A percentile compares a stretch with the other conserved stretches of the same genome.
Evolutionary conservation across 2,888 invertebrate species (phyloP).

Genomic region (Bembecia ichneumoniformis): DNA sequence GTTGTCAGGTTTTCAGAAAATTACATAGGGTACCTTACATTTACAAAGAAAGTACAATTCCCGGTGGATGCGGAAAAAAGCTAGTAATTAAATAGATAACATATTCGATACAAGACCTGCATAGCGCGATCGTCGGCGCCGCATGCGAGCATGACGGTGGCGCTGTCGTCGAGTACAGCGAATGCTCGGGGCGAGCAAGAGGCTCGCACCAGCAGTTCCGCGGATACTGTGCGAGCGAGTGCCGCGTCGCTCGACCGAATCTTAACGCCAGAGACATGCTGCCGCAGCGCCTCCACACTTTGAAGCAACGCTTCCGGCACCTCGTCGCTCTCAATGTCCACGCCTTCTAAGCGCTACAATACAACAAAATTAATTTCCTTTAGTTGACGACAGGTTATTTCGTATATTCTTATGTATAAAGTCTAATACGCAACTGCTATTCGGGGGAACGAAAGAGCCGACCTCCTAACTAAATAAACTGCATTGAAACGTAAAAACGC

Average conservation of each 20-base stretch:
- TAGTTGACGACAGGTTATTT: no score
- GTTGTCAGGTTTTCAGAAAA: no score
- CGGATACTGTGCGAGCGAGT: slow-evolving; percentile 41
- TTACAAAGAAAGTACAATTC: no score
- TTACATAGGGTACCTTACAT: no score
- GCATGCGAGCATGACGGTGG: slow-evolving; percentile 45
- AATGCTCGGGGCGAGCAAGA: slow-evolving; percentile 46
- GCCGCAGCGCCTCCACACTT: slow-evolving; percentile 47
- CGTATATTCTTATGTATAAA: no score
- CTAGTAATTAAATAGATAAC: neutral
- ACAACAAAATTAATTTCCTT: neutral
- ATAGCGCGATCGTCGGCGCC: slow-evolving; percentile 48
- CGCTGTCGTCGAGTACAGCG: slow-evolving; percentile 76
- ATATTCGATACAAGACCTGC: slow-evolving; percentile 28
- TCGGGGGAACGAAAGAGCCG: no score
- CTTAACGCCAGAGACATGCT: slow-evolving; percentile 34
- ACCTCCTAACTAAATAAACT: no score
- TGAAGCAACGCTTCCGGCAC: slow-evolving; percentile 47
- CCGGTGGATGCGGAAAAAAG: no score
- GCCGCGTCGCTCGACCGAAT: slow-evolving; percentile 23
- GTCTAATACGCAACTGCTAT: no score
- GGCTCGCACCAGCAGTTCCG: slow-evolving; percentile 44
- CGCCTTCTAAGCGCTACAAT: slow-evolving; percentile 47
- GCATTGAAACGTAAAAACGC: no score
- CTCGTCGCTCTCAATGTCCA: slow-evolving; percentile 54